A percentile compares a stretch with the other conserved stretches of the same genome.
Evolutionary conservation across 1,140 invertebrate species (phyloP).

Genomic region (Paraescarpia echinospica): DNA sequence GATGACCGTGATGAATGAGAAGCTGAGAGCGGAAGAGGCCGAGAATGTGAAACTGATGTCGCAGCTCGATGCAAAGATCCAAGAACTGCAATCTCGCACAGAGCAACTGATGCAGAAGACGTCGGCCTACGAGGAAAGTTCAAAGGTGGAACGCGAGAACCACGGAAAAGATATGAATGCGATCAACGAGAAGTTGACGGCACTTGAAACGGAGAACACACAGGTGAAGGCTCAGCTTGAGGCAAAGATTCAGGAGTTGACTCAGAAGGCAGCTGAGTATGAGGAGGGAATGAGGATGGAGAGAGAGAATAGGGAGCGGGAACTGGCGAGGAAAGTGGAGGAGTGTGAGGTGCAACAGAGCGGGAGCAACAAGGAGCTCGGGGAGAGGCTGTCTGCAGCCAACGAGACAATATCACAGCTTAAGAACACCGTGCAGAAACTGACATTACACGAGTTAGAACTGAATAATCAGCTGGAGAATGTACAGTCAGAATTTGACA

Average conservation of each 20-base stretch:
- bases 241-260: neutral
- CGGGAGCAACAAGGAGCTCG: conserved; percentile 17
- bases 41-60: neutral
- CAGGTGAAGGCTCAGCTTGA: neutral
- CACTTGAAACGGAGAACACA: neutral
- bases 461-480: conserved; percentile 16
- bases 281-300: conserved; percentile 9
- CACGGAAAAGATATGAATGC: neutral
- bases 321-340: conserved; percentile 20
- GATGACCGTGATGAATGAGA: neutral
- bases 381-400: conserved; percentile 15
- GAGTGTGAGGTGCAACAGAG: conserved; percentile 29
- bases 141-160: neutral
- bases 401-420: conserved; percentile 22
- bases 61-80: neutral
- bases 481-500: neutral
- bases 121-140: neutral
- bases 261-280: neutral
- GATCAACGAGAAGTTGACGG: neutral
- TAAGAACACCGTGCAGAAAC: conserved; percentile 19
- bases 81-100: neutral
- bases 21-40: neutral
- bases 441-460: conserved; percentile 16
- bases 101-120: conserved; percentile 3
- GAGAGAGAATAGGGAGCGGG: neutral